Conservation (phyloP, 2,113 vertebrate genomes). For the Rhegmatorhina hoffmannsi region DNA sequence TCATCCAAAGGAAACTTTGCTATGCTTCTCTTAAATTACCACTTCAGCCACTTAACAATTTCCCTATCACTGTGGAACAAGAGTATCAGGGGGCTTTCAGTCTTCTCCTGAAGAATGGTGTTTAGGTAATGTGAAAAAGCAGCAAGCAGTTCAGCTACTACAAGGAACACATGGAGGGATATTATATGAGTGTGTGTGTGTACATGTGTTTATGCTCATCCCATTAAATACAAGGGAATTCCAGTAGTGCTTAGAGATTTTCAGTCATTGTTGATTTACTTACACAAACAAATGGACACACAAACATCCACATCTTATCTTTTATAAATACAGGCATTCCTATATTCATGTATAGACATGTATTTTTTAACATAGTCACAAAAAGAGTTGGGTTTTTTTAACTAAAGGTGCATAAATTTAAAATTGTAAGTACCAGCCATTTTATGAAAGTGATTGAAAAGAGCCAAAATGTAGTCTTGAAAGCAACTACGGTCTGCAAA, state of each 20-base stretch:
- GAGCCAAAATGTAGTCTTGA: not conserved
- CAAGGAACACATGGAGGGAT: not conserved
- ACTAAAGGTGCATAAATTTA: not conserved
- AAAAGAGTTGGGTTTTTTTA: not conserved
- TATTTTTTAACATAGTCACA: not conserved
- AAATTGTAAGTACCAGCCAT: not conserved
- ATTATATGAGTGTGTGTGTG: not conserved
- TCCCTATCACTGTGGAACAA: not conserved
- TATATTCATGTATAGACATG: not conserved
- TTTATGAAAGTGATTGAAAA: not conserved
- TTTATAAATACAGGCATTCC: not conserved
- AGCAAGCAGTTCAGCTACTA: constrained; percentile 1
- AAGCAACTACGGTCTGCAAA: not conserved
- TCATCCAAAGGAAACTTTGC: not conserved
- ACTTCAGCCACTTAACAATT: not conserved
- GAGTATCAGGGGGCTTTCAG: not conserved
- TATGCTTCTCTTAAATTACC: not conserved
- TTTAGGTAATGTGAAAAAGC: not conserved
- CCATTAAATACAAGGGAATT: not conserved
- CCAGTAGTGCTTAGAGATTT: not conserved
- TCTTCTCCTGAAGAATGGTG: not conserved
- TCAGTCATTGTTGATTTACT: not conserved
- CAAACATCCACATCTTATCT: not conserved
- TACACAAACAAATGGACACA: not conserved
- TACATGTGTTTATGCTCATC: not conserved